Base-by-base conservation (phyloP, 2,113 vertebrate genomes). In the Lasiurus borealis region DNA sequence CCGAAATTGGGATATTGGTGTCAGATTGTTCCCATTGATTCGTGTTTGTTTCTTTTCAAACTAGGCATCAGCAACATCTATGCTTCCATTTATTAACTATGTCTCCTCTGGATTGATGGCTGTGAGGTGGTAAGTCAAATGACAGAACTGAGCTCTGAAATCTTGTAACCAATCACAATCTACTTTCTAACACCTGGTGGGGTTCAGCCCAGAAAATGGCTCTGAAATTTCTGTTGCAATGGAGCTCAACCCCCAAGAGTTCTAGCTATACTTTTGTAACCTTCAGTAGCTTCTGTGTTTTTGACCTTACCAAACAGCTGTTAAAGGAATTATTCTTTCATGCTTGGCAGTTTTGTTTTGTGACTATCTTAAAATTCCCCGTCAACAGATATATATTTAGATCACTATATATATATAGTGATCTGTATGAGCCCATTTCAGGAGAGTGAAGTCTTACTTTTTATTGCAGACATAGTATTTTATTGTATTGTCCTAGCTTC, bases 401-500 rank as follows among this genome's bases (percentile, higher is more conserved):
- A 40, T 40, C 40, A 40, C 40, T 40, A 40, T 10, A 62, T 62
- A 59, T 59, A 62, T 27, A 92, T 69, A 97, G 93, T 97, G 96
- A 98, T 98, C 96, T 97, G 97, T 96, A 98, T 97, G 96, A 97
- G 87, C 97, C 96, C 95, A 93, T 97, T 98, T 97, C 96, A 80
- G 94, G 48, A 97, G 96, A 96, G 96, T 91, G 97, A 97, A 97
- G 97, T 97, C 94, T 97, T 96, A 97, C 77, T 96, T 97, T 97
- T 97, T 97, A 97, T 97, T 97, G 96, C 97, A 95, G 94, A 66
- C 92, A 96, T 93, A 83, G 90, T 95, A 96, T 97, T 97, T 97
- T 97, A 97, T 97, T 97, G 95, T 96, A 97, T 97, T 97, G 97
- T 97, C 97, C 97, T 97, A 94, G 97, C 96, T 97, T 97, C 96